Evolutionary conservation across 2,113 vertebrate genomes (phyloP), one percentile per base, ranked within the genome.

Genomic region (Reinhardtius hippoglossoides): DNA sequence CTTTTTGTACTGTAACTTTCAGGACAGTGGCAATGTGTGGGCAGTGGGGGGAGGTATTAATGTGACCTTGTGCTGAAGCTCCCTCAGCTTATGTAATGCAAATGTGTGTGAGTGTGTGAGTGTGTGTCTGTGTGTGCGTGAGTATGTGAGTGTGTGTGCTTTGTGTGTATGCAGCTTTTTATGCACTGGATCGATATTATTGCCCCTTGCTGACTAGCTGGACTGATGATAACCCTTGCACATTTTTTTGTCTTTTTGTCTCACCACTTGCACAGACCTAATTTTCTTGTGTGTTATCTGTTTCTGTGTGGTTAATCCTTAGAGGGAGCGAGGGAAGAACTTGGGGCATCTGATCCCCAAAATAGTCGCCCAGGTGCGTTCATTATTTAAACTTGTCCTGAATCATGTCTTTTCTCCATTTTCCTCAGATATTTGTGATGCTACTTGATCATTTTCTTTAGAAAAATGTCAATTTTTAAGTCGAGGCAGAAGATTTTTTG

Each of bases 291-390:
- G 24, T 83, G 35, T 67, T 64, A 48, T 84, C 21, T 76, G n/a
- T 76, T 78, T 37, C 48, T 75, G 27, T 67, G 61, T 76, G 64
- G 42, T 66, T 21, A 37, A 65, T 35, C 12, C 58, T 76, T 65
- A 87, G 81, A 56, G 16, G 68, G 61, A 74, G 42, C 75, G 76
- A 42, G 58, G 63, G 76, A 87, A 56, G 81, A 82, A 14, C 27
- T 21, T 0, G 42, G 55, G 65, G 20, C 21, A 0, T 20, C 64
- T 67, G 79, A 82, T 76, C 26, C 79, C 27, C 83, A 73, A 65
- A 73, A 83, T 57, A 67, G 55, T 79, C 46, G 16, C 9, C 18
- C 69, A 91, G 89, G 89, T 90, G 86, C 85, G 78, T 92, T 72
- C 59, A 52, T 24, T 8, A 14, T 15, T 18, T 70, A 62, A 58